Evolutionary conservation across 2,888 invertebrate genomes (phyloP).

Genomic region (Hyposoter dolosus): DNA sequence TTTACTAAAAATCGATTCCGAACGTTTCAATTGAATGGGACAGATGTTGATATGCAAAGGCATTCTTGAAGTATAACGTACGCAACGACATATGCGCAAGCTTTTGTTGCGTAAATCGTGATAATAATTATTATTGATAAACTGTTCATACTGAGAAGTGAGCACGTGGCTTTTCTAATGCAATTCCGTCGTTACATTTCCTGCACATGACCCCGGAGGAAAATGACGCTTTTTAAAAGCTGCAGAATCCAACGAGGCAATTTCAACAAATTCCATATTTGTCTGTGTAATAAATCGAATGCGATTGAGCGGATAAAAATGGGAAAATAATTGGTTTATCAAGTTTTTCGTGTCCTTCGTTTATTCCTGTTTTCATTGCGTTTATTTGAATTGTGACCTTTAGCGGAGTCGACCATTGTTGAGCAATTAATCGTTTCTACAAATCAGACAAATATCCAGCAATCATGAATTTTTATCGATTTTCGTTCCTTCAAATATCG

Average conservation of each 20-base stretch:
- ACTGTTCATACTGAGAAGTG: not conserved
- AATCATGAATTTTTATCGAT: not conserved
- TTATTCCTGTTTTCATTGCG: not conserved
- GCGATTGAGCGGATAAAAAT: not conserved
- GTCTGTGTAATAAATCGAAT: not conserved
- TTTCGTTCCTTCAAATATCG: not conserved
- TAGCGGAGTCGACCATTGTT: not conserved
- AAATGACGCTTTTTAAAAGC: not conserved
- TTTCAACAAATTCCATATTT: not conserved
- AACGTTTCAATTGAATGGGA: not conserved
- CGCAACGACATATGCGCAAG: not conserved
- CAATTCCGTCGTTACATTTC: not conserved
- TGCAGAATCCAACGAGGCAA: not conserved
- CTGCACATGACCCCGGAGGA: not conserved
- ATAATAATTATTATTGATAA: not conserved
- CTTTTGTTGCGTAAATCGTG: not conserved
- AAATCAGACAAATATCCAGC: not conserved
- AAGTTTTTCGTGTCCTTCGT: not conserved
- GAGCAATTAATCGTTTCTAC: not conserved
- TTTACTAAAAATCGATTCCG: not conserved
- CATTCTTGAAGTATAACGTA: not conserved
- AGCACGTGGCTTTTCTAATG: not conserved
- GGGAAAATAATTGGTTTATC: not conserved
- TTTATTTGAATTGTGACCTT: not conserved
- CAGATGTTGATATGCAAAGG: not conserved